Conservation (phyloP, 2,888 invertebrate species). For the Mamestra brassicae region DNA sequence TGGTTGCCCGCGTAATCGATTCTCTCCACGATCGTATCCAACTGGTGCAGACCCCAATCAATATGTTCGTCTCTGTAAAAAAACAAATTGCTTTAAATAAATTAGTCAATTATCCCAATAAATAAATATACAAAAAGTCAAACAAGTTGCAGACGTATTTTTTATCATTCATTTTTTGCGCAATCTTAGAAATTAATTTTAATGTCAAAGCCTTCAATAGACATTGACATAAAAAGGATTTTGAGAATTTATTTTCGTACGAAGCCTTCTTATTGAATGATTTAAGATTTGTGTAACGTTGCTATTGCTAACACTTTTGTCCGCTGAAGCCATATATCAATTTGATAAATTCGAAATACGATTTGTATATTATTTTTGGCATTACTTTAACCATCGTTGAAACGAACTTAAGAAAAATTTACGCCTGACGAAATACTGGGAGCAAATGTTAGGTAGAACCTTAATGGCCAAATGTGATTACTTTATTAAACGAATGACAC, state of each 20-base stretch:
- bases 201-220: constrained; percentile 28
- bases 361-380: constrained; percentile 19
- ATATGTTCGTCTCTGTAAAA: constrained; percentile 85
- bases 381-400: background rate
- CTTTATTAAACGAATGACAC: constrained; percentile 4
- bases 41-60: constrained; percentile 95
- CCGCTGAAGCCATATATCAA: constrained; percentile 26
- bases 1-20: constrained; percentile 92
- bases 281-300: constrained; percentile 23
- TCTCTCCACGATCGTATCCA: constrained; percentile 94
- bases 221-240: constrained; percentile 39
- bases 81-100: constrained; percentile 21
- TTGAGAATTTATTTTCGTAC: constrained; percentile 17
- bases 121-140: constrained; percentile 35
- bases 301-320: constrained; percentile 16
- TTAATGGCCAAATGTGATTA: background rate
- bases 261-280: constrained; percentile 7
- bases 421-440: background rate
- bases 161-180: constrained; percentile 24
- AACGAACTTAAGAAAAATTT: constrained; percentile 12
- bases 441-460: background rate
- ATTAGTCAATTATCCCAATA: constrained; percentile 11
- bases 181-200: constrained; percentile 26
- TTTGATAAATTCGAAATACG: constrained; percentile 28
- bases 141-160: constrained; percentile 11